Base-by-base conservation (phyloP, 92 coral and sea anemone species). In the Phenganax subtilis region DNA sequence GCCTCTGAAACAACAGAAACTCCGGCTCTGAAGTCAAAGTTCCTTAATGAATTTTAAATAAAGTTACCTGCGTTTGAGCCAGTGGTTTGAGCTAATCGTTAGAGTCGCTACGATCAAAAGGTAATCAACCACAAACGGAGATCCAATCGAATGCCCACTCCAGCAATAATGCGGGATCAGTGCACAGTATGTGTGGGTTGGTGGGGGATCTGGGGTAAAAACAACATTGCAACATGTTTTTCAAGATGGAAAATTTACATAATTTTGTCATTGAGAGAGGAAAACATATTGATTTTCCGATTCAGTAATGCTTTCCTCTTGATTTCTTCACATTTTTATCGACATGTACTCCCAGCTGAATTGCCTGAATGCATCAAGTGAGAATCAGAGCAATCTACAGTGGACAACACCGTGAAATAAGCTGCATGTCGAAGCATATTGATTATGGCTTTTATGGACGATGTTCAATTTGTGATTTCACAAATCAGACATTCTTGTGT, bases 401-500 rank as follows among this genome's bases (percentile, higher is more conserved):
- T 14, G 54, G 57, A 28, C 15, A 54, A 7, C 12, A 75, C 57
- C 8, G 14, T 62, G 55, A 28, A 74, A 25, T 37, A 17, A 55
- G 71, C 44, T 57, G 52, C 20, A 67, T 31, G 54, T 16, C 54
- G 12, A 8, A 15, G 54, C 47, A 5, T 59, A 25, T 28, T 28
- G 25, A 16, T 51, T 55, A 94, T 94, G 98, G 98, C 98, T 47
- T 92, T 92, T 82, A 79, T 87, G 58, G 98, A 94, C 77, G 93
- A 94, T 64, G 88, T 91, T 11, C 92, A 92, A 51, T 92, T 94
- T 77, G 86, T 94, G 11, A 89, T 94, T 55, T 87, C 93, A 12
- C 98, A 91, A 62, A 92, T 94, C 77, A 88, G 98, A 9, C 94
- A 94, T 74, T 92, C 97, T 31, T 94, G 92, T 82, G 98, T 94